These are phyloP conservation scores for Scaptodrosophila lebanonensis DNA, from an alignment of 1,140 invertebrate genomes.

Conservation along the genomic window DNA sequence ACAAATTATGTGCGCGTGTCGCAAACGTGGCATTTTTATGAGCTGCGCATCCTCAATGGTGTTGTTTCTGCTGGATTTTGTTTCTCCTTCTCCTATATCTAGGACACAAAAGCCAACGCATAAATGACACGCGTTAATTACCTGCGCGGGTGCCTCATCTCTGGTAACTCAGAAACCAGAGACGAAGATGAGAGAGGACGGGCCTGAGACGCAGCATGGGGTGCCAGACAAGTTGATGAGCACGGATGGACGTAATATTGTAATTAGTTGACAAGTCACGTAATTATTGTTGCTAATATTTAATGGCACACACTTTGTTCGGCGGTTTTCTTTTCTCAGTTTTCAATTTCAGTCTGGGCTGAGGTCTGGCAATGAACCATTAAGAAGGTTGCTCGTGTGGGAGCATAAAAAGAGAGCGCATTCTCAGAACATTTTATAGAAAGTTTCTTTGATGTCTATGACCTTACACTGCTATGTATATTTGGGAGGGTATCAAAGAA, in stretches of 20 bases:
- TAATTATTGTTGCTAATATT: slow-evolving; percentile 63
- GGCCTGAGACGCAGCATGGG: slow-evolving; percentile 22
- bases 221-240: slow-evolving; percentile 13
- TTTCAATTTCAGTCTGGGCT: slow-evolving; percentile 1
- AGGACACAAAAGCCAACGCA: no score
- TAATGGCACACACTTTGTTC: slow-evolving; percentile 16
- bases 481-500: no score
- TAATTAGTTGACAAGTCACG: slow-evolving; percentile 72
- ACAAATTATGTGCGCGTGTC: slow-evolving; percentile 70
- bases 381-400: no score
- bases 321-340: slow-evolving; percentile 5
- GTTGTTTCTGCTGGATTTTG: slow-evolving; percentile 15
- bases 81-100: no score
- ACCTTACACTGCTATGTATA: no score
- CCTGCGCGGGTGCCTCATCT: slow-evolving; percentile 18
- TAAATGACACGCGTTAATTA: slow-evolving; percentile 72
- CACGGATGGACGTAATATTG: slow-evolving; percentile 59
- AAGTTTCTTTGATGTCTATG: no score
- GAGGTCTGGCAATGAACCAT: no score
- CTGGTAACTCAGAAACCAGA: background rate
- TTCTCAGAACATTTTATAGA: no score
- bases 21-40: slow-evolving; percentile 60
- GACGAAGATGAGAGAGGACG: background rate
- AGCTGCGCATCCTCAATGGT: slow-evolving; percentile 36
- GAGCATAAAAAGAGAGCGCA: no score